phyloP scores from a whole-genome alignment of 2,113 vertebrate genomes.

The Cygnus atratus region DNA sequence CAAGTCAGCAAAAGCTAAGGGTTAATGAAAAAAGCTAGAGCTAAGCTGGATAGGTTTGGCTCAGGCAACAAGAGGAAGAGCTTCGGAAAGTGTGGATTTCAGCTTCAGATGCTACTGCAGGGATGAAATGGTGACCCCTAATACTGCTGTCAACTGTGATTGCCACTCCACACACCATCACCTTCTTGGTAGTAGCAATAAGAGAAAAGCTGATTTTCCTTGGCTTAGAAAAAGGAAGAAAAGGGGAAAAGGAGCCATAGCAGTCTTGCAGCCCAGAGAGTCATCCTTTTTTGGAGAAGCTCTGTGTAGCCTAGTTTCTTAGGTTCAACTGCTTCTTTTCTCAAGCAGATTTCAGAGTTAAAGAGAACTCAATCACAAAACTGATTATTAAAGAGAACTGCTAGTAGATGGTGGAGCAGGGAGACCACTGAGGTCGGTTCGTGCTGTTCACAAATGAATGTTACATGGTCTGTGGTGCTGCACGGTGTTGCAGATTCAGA shows the following conservation, averaged over 20 bases:
- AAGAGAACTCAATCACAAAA: neutral
- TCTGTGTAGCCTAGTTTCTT: neutral
- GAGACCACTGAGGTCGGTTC: neutral
- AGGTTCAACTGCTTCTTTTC: neutral
- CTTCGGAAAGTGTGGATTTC: neutral
- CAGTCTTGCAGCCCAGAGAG: neutral
- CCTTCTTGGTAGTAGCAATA: neutral
- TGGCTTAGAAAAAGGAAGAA: neutral
- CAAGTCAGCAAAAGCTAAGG: neutral
- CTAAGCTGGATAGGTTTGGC: neutral
- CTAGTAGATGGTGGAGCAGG: neutral
- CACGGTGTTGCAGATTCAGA: neutral
- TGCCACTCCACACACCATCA: neutral
- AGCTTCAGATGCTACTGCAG: neutral
- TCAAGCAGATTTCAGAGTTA: neutral
- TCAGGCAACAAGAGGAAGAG: neutral
- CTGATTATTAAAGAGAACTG: neutral
- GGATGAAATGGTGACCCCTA: neutral
- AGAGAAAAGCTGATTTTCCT: neutral
- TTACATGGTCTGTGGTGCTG: neutral
- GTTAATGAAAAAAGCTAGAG: neutral
- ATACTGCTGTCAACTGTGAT: neutral
- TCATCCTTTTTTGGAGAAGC: neutral
- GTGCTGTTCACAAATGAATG: neutral
- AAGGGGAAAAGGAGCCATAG: neutral